Evolutionary conservation across 1,140 invertebrate species (phyloP), one percentile per base, ranked within the genome.

Genomic region (Drosophila micromelanica): DNA sequence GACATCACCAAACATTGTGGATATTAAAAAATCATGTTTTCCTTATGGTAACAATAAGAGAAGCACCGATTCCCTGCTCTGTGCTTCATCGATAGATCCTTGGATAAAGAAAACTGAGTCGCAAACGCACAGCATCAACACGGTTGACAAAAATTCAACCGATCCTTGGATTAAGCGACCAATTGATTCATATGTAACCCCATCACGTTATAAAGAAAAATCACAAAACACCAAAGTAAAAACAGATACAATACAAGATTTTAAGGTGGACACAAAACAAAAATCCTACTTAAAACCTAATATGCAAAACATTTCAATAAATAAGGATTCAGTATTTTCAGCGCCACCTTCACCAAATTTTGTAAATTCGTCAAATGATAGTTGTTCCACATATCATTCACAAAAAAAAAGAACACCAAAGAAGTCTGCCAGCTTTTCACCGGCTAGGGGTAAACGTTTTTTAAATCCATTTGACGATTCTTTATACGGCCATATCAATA

Each of bases 21-120:
- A 90, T 35, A 65, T 79, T 15, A 73, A 76, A 13, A 82, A 84
- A 3, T 40, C 67, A 4, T 86, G 57, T 45, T 81, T 87, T 60
- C 30, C 73, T n/a, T 82, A 80, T 40, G 76, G 79, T 40, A 37
- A 55, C n/a, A 78, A 85, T 20, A 92, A 92, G 42, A 79, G 74
- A 37, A 91, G 78, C 57, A 90, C 90, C 1, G 76, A 90, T 23
- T 92, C 91, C 45, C 70, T 92, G 32, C 75, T 86, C 3, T 86
- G 90, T 64, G 78, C 84, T 15, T 82, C 81, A 30, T 74, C 76
- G 2, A 54, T 68, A 35, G 90, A 92, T 73, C 92, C 92, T 11
- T 92, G 92, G 92, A 89, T 91, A 20, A 92, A 92, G 63, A 92
- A 91, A 73, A 55, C 64, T 7, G 78, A 87, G 11, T 37, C 49